Base-by-base conservation (phyloP, 2,888 invertebrate genomes). In the Exocentrus adspersus region DNA sequence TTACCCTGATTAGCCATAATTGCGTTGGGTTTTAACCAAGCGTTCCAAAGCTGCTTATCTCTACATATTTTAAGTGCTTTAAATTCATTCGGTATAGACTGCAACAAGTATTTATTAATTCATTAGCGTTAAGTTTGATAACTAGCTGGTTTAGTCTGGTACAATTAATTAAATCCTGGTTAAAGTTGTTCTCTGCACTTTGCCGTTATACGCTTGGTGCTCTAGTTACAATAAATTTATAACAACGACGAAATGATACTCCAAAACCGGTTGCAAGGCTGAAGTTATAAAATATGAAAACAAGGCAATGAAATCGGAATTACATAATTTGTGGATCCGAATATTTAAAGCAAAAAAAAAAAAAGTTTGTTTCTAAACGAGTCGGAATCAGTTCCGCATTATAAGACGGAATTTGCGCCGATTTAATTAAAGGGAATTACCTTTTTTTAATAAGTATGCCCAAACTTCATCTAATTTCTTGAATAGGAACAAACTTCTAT, bases 1-100 rank as follows among this genome's bases (percentile, higher is more conserved):
- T 74, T 73, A n/a, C 69, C 73, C 67, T 74, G 75, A 77, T 77
- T 74, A 75, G 69, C 68, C 67, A 67, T 75, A 75, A 77, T 75
- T 74, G 74, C 70, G 73, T 75, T 68, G 69, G 68, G 69, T 70
- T 73, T 69, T 63, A 73, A 66, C 72, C 69, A 69, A 72, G 73
- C 75, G 73, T 12, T 69, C 69, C 70, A 76, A 77, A 76, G 74
- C 74, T 65, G 72, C 73, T 76, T 76, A 74, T 70, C 64, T 72
- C 69, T 71, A 65, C 72, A 71, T 67, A 72, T 72, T 73, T 70
- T 73, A 72, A 74, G 73, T 72, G 72, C 70, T 74, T 69, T 65
- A 58, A 69, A 72, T 70, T 72, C 64, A 69, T 68, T 69, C 60
- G 64, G 62, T 50, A 52, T 60, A 51, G 64, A 46, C 62, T 65